These are phyloP conservation scores for Furnarius figulus DNA, from an alignment of 2,113 vertebrate genomes.

Conservation along the genomic window DNA sequence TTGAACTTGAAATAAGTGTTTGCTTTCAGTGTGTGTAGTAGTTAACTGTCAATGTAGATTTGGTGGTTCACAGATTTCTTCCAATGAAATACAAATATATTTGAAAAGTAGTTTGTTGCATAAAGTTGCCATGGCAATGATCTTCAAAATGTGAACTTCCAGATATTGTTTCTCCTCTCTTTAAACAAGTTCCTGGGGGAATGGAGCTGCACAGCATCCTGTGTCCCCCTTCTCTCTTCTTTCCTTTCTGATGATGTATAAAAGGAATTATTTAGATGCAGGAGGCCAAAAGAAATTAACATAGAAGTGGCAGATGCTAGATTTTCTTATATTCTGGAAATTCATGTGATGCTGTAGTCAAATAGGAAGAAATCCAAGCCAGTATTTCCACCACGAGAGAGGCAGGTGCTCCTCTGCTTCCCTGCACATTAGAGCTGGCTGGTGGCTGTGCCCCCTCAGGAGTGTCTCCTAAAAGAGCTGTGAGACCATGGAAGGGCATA, in stretches of 20 bases:
- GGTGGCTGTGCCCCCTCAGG: background rate
- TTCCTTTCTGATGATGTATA: background rate
- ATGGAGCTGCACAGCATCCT: background rate
- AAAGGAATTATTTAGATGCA: background rate
- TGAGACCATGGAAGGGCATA: background rate
- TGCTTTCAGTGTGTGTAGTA: background rate
- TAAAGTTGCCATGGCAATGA: background rate
- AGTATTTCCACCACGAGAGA: accelerated
- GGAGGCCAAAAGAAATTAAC: background rate
- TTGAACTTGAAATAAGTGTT: background rate
- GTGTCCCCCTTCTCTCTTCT: background rate
- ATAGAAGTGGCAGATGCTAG: background rate
- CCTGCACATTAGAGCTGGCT: accelerated
- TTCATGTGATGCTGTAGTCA: background rate
- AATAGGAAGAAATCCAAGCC: background rate
- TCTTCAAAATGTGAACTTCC: background rate
- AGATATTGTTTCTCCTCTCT: background rate
- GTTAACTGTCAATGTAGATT: background rate
- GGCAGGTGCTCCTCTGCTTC: background rate
- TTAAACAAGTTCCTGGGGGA: background rate
- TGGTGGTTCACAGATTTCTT: background rate
- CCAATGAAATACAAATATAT: background rate
- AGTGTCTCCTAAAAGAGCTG: background rate
- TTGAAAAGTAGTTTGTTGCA: background rate
- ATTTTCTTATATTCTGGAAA: background rate